These are phyloP conservation scores for Theretra japonica DNA, from an alignment of 2,888 invertebrate genomes.

Conservation along the genomic window DNA sequence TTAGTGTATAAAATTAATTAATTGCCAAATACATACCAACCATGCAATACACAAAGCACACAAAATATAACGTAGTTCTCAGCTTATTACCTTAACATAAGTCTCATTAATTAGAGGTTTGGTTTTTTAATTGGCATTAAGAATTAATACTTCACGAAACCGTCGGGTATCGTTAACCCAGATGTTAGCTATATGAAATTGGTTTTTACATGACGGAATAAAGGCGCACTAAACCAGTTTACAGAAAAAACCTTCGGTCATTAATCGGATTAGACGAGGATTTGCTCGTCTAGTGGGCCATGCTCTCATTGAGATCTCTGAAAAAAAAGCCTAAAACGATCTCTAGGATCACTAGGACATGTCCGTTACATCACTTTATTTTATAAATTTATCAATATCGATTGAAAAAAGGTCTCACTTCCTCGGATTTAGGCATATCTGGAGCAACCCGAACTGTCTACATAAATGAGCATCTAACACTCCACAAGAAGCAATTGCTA, in stretches of 20 bases:
- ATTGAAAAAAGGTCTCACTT: no score
- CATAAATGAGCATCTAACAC: no score
- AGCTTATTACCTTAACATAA: conserved; percentile 11
- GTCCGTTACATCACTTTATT: neutral
- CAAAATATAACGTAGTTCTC: conserved; percentile 10
- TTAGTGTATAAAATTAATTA: neutral
- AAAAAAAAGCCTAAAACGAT: conserved; percentile 24
- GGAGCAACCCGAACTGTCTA: no score
- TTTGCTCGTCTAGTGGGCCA: conserved; percentile 22
- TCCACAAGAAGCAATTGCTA: no score
- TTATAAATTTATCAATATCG: neutral
- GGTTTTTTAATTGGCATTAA: neutral
- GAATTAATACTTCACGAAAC: conserved; percentile 17
- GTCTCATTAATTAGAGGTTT: neutral
- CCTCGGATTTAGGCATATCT: no score
- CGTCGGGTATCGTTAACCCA: conserved; percentile 12
- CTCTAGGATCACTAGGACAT: neutral
- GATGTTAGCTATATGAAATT: neutral
- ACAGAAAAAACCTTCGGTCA: conserved; percentile 27
- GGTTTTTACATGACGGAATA: neutral
- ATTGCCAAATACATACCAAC: conserved; percentile 9
- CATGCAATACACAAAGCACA: neutral
- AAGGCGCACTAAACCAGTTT: conserved; percentile 23
- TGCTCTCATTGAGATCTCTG: conserved; percentile 26
- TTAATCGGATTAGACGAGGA: conserved; percentile 31